Evolutionary conservation across 2,888 invertebrate species (phyloP).

Genomic region (Phytoseiulus persimilis): DNA sequence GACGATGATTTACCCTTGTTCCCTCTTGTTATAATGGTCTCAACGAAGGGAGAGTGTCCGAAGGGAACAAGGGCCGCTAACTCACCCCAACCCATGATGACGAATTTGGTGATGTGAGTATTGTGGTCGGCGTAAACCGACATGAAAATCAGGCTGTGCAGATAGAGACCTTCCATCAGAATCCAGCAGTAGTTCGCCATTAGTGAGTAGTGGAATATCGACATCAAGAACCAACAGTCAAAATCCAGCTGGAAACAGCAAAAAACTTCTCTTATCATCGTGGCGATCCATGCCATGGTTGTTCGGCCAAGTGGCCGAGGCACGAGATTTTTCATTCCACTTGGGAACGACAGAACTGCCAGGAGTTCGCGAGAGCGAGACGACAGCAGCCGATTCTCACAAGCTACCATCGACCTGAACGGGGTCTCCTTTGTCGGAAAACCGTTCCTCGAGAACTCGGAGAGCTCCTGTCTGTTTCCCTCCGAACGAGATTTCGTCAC

Average conservation of each 20-base stretch:
- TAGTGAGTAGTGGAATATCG: constrained; percentile 60
- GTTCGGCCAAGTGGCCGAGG: not conserved
- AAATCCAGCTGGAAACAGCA: constrained; percentile 54
- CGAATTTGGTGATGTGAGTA: constrained; percentile 58
- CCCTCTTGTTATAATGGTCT: not conserved
- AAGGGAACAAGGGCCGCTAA: constrained; percentile 40
- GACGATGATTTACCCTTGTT: no score
- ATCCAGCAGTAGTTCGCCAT: constrained; percentile 66
- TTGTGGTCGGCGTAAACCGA: constrained; percentile 60
- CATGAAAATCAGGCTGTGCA: constrained; percentile 62
- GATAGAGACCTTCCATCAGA: constrained; percentile 63
- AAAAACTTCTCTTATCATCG: not conserved
- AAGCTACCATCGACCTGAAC: not conserved
- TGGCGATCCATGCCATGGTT: not conserved
- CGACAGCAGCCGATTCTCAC: not conserved
- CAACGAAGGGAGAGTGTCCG: not conserved
- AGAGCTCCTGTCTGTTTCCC: no score
- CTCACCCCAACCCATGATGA: constrained; percentile 63
- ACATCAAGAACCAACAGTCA: constrained; percentile 60
- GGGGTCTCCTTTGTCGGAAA: not conserved
- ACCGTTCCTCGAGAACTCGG: no score
- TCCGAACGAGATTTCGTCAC: no score
- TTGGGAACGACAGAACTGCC: not conserved
- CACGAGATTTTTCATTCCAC: not conserved
- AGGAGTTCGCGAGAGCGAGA: not conserved